phyloP scores from a whole-genome alignment of 2,888 invertebrate genomes.

The Lithophane ornitopus region DNA sequence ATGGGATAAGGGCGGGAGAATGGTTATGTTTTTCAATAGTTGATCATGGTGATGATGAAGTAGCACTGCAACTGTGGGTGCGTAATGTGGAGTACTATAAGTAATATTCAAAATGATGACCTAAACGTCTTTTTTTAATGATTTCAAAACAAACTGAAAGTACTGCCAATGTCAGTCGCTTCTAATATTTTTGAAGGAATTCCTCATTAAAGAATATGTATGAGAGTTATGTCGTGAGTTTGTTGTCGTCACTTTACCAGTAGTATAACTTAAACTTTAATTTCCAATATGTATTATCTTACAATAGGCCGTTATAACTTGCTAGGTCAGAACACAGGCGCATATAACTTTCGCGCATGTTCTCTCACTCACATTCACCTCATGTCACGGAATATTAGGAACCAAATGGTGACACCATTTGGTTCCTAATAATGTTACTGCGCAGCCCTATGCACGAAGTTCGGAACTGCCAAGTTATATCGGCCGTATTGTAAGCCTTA shows the following conservation, averaged over 20 bases:
- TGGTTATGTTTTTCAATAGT: not conserved
- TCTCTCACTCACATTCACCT: no score
- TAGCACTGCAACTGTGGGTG: not conserved
- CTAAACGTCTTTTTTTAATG: not conserved
- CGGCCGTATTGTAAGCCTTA: not conserved
- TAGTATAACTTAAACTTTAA: not conserved
- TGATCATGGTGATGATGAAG: no score
- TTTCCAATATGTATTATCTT: conserved; percentile 9
- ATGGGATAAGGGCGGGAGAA: no score
- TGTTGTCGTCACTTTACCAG: conserved; percentile 5
- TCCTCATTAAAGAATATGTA: not conserved
- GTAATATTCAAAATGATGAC: not conserved
- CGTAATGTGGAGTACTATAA: not conserved
- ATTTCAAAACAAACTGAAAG: not conserved
- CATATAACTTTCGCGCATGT: no score
- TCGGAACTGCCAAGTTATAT: no score
- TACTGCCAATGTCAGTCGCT: not conserved
- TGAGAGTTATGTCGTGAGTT: not conserved
- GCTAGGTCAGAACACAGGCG: no score
- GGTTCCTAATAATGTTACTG: no score
- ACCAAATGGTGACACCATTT: no score
- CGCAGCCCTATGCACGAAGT: no score
- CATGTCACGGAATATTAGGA: no score
- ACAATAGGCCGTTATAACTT: not conserved
- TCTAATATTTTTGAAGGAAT: not conserved